Evolutionary conservation across 37 sponge, comb jelly and placozoan species (phyloP).

Genomic region (Chondrosia reniformis): DNA sequence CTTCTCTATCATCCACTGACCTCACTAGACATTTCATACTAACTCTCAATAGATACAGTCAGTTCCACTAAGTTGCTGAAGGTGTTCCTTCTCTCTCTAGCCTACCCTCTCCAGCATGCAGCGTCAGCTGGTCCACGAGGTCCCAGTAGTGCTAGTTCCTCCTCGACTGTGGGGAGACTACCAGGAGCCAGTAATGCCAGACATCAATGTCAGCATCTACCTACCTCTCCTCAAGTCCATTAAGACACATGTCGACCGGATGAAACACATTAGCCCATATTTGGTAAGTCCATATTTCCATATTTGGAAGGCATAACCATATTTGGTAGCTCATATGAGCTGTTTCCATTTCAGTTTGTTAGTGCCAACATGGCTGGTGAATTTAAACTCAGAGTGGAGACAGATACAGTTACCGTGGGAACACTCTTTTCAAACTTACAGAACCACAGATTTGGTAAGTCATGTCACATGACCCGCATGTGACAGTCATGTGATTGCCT

Average conservation of each 20-base stretch:
- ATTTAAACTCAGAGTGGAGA: slow-evolving; percentile 64
- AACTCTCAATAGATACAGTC: no score
- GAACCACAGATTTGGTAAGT: slow-evolving; percentile 68
- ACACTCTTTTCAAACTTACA: slow-evolving; percentile 81
- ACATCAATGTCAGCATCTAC: slow-evolving; percentile 89
- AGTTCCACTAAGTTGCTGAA: no score
- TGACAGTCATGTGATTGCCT: background rate
- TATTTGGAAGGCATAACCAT: background rate
- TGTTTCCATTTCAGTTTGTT: slow-evolving; percentile 48
- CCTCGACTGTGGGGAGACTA: slow-evolving; percentile 80
- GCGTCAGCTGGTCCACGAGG: slow-evolving; percentile 73
- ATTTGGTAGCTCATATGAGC: background rate
- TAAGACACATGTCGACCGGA: slow-evolving; percentile 67
- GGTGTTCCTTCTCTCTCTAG: background rate
- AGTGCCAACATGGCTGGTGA: slow-evolving; percentile 78
- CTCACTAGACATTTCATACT: no score
- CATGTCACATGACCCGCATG: background rate
- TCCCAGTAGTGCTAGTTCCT: slow-evolving; percentile 83
- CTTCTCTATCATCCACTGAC: no score
- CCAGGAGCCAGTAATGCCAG: slow-evolving; percentile 94
- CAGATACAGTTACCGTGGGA: slow-evolving; percentile 69
- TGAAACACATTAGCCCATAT: slow-evolving; percentile 65
- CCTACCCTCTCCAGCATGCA: slow-evolving; percentile 36
- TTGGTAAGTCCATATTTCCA: slow-evolving; percentile 52
- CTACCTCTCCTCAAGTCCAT: slow-evolving; percentile 76